Percentiles rank a stretch among this genome's conserved stretches.
phyloP scores from a whole-genome alignment of 2,113 vertebrate species.

The Chunga burmeisteri region DNA sequence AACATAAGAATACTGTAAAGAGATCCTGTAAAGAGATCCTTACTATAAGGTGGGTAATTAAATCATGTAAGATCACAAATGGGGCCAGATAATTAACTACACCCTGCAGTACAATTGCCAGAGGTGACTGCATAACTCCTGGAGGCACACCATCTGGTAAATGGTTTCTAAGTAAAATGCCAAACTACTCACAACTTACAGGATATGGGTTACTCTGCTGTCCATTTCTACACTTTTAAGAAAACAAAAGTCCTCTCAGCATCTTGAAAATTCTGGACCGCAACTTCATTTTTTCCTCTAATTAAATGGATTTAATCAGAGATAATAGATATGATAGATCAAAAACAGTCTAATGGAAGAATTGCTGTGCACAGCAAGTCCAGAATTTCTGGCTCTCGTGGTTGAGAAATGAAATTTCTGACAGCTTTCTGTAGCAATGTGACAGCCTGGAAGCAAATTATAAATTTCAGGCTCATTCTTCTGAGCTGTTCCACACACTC shows the following conservation, averaged over 20 bases:
- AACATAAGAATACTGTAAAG: not conserved
- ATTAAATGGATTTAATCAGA: slow-evolving; percentile 8
- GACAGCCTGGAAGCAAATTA: not conserved
- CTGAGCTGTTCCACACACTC: not conserved
- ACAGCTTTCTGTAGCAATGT: not conserved
- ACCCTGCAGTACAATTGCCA: not conserved
- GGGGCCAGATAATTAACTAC: not conserved
- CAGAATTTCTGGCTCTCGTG: not conserved
- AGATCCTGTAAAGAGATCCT: not conserved
- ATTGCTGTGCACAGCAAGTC: not conserved
- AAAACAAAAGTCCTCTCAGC: not conserved
- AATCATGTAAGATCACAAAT: not conserved
- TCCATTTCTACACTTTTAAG: not conserved
- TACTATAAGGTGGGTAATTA: not conserved
- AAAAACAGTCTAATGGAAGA: not conserved
- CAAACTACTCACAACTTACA: not conserved
- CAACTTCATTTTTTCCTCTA: not conserved
- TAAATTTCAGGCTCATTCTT: not conserved
- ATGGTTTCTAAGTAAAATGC: not conserved
- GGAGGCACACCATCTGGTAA: not conserved
- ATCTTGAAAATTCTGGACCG: not conserved
- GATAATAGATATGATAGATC: not conserved
- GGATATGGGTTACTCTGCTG: not conserved
- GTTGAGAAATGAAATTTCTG: not conserved
- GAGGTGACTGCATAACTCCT: not conserved